Base-by-base conservation (phyloP, 2,888 invertebrate genomes). In the Cheilosia variabilis region DNA sequence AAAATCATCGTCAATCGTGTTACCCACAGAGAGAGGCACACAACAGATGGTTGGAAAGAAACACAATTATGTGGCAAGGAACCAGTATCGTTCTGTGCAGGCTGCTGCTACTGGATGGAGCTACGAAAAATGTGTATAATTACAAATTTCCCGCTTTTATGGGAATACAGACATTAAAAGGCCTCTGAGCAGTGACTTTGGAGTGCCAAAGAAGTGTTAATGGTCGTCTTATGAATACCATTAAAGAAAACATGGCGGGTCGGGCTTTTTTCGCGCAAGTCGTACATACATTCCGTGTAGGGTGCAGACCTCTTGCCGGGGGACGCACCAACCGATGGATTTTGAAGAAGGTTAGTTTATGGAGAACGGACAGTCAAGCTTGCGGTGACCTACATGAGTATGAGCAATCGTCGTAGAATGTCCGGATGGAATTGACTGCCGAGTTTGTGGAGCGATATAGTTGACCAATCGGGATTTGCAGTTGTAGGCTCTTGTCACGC, bases 41-140 rank as follows among this genome's bases (percentile, higher is more conserved):
- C 62, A 43, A 68, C 73, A 84, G 58, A 75, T 84, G 73, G 79
- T 73, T 69, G 75, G 24, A 41, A 58, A 34, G 10, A 43, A n/a
- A 55, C 47, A 62, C 62, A 63, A 57, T 63, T 76, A 69, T 52
- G 57, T 69, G 69, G 53, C 41, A 68, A 68, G 55, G 75, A 68
- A 75, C 62, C 50, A 17, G 76, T 57, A 53, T 43, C 43, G 45
- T 68, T 81, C 37, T 63, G 50, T 58, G 62, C 58, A 68, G 76
- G 81, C 73, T 55, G 55, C 73, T 53, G 73, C 45, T 31, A 31
- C 34, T 71, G 50, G 19, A 47, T 13, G 50, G 41, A 73, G 24
- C 6, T 15, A 60, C 65, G 53, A 62, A 80, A 75, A 68, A 31
- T 31, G 31, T 75, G 55, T 68, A 50, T 75, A 80, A 80, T 80